Evolutionary conservation across 2,797 vertebrate species (phyloP).

Genomic region (Arnoldichthys spilopterus): DNA sequence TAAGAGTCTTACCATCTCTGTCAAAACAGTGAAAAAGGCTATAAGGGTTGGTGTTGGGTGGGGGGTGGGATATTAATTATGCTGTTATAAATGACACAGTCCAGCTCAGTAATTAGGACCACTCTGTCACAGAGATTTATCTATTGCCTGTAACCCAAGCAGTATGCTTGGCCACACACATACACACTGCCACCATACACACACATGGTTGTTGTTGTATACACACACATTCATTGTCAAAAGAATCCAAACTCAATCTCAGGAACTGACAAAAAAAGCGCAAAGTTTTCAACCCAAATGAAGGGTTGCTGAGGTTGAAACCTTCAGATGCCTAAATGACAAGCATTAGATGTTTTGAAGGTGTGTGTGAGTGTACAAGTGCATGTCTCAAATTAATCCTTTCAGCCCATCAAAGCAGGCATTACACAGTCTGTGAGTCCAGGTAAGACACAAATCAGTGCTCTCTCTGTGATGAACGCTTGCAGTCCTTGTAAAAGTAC

Average conservation of each 20-base stretch:
- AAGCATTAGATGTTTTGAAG: slow-evolving; percentile 25
- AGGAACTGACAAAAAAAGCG: slow-evolving; percentile 7
- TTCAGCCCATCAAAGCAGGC: slow-evolving; percentile 11
- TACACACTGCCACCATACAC: neutral
- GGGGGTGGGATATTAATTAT: slow-evolving; percentile 57
- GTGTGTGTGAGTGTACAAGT: neutral
- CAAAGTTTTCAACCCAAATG: slow-evolving; percentile 35
- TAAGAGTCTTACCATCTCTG: slow-evolving; percentile 53
- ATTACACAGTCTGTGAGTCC: neutral
- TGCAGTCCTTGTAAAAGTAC: too few species aligned
- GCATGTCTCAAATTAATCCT: slow-evolving; percentile 26
- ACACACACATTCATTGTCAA: neutral
- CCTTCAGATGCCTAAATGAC: slow-evolving; percentile 13
- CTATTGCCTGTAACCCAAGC: slow-evolving; percentile 33
- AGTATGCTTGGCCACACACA: slow-evolving; percentile 18
- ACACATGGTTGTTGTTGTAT: too few species aligned
- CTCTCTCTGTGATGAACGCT: slow-evolving; percentile 9
- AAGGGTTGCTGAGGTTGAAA: slow-evolving; percentile 15
- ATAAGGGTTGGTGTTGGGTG: slow-evolving; percentile 15
- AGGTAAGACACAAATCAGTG: neutral
- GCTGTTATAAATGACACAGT: slow-evolving; percentile 47
- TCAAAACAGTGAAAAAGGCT: slow-evolving; percentile 55
- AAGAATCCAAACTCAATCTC: slow-evolving; percentile 32
- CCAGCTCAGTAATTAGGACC: slow-evolving; percentile 55
- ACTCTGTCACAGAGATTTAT: slow-evolving; percentile 43